Percentiles rank a stretch among this genome's conserved stretches.
phyloP scores from a whole-genome alignment of 2,888 invertebrate genomes.

The Melipona bicolor region DNA sequence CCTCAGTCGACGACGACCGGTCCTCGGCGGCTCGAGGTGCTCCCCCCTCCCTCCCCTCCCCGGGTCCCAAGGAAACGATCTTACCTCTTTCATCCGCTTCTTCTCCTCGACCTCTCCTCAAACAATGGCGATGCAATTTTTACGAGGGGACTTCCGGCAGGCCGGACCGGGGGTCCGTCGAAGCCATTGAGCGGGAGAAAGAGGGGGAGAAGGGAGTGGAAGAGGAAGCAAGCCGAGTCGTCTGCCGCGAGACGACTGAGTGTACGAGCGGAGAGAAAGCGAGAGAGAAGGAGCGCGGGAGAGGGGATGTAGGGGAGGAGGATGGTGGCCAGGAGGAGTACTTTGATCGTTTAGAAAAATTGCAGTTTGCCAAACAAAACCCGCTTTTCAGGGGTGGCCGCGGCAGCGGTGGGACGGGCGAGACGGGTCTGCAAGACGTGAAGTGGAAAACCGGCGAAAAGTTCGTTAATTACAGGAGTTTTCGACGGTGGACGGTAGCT shows the following conservation, averaged over 20 bases:
- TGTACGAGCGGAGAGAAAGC: neutral
- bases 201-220: neutral
- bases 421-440: slow-evolving; percentile 48
- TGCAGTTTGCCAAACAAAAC: slow-evolving; percentile 74
- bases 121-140: slow-evolving; percentile 65
- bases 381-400: slow-evolving; percentile 43
- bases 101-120: slow-evolving; percentile 48
- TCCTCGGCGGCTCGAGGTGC: neutral
- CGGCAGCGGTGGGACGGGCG: no score
- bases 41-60: neutral
- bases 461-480: slow-evolving; percentile 78
- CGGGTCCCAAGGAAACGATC: slow-evolving; percentile 53
- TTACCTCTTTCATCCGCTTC: slow-evolving; percentile 58
- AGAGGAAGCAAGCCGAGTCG: neutral
- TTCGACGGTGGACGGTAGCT: slow-evolving; percentile 63
- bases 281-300: neutral
- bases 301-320: neutral
- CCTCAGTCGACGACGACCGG: neutral
- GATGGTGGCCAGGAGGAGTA: slow-evolving; percentile 2
- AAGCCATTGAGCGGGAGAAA: slow-evolving; percentile 10
- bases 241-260: slow-evolving; percentile 14
- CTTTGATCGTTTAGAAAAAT: slow-evolving; percentile 76
- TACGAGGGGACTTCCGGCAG: slow-evolving; percentile 56
- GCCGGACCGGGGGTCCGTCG: neutral
- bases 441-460: slow-evolving; percentile 74